Evolutionary conservation across 2,113 vertebrate genomes (phyloP), one percentile per base, ranked within the genome.

Genomic region (Paedocypris sp.): DNA sequence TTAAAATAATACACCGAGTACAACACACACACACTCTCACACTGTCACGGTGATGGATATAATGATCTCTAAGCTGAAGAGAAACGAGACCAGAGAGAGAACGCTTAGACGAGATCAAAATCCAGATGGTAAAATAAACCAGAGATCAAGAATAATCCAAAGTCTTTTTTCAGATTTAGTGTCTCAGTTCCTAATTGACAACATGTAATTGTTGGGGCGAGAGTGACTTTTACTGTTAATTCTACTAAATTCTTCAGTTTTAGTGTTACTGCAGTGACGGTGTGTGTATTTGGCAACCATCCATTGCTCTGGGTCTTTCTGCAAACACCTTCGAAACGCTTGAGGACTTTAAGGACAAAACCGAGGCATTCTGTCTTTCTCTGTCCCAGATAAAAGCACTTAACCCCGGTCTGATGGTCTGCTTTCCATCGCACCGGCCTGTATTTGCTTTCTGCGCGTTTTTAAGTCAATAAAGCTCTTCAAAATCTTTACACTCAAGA

Each of bases 61-160:
- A 75, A 73, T 79, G 77, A 81, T 79, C 79, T 84, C 73, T 77
- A 78, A 48, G 41, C n/a, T 16, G 20, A 68, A 54, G 43, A 69
- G 61, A 68, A 41, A 38, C 18, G 62, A 9, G 28, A 54, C 67
- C 38, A 52, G 52, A 38, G 39, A 29, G 22, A 58, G 63, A 43
- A 41, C 68, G 54, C 51, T 38, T 18, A 50, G 52, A 25, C 60
- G 38, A 56, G 28, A 25, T 29, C 18, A 2, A 42, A 23, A n/a
- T 50, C 45, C 42, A 23, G 60, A 28, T 50, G 26, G n/a, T 13
- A n/a, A n/a, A n/a, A n/a, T n/a, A n/a, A n/a, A n/a, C n/a, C n/a
- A n/a, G n/a, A n/a, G n/a, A n/a, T n/a, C n/a, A n/a, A n/a, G n/a
- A n/a, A n/a, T n/a, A n/a, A n/a, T n/a, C n/a, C n/a, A n/a, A n/a